These are phyloP conservation scores for Conopomorpha cramerella DNA, from an alignment of 1,140 invertebrate genomes.

Conservation along the genomic window DNA sequence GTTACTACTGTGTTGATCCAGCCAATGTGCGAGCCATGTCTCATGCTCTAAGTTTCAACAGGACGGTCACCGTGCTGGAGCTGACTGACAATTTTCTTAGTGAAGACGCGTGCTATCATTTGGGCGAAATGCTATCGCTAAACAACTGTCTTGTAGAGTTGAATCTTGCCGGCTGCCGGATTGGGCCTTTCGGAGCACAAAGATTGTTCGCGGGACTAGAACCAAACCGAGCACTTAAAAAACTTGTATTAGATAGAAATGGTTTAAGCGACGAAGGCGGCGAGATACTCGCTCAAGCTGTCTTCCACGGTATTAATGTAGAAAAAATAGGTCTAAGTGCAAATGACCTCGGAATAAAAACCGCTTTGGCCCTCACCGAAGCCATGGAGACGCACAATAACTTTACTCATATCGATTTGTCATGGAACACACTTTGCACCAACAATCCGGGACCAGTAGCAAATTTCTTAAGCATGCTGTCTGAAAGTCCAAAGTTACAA, in stretches of 20 bases:
- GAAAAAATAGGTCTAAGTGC: slow-evolving; percentile 37
- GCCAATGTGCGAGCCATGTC: no score
- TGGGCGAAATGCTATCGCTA: slow-evolving; percentile 35
- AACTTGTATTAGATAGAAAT: slow-evolving; percentile 43
- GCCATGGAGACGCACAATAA: slow-evolving; percentile 40
- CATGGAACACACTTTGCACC: slow-evolving; percentile 47
- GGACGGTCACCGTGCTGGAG: no score
- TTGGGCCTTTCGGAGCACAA: slow-evolving; percentile 36
- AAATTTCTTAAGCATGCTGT: slow-evolving; percentile 14
- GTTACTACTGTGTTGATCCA: no score
- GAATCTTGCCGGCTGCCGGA: slow-evolving; percentile 47
- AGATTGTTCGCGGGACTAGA: slow-evolving; percentile 24
- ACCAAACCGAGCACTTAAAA: slow-evolving; percentile 20
- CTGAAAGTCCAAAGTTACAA: slow-evolving; percentile 18
- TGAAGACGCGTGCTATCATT: no score
- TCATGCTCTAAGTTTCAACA: no score
- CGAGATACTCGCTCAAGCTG: slow-evolving; percentile 19
- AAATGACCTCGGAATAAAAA: slow-evolving; percentile 39
- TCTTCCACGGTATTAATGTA: slow-evolving; percentile 30
- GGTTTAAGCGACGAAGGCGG: slow-evolving; percentile 38
- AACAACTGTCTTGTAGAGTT: slow-evolving; percentile 38
- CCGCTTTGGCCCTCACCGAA: slow-evolving; percentile 25
- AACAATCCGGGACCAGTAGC: slow-evolving; percentile 12
- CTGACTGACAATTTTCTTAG: no score
- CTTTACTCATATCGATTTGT: slow-evolving; percentile 45